Evolutionary conservation across 2,797 vertebrate species (phyloP).

Genomic region (Cheirogaleus major): DNA sequence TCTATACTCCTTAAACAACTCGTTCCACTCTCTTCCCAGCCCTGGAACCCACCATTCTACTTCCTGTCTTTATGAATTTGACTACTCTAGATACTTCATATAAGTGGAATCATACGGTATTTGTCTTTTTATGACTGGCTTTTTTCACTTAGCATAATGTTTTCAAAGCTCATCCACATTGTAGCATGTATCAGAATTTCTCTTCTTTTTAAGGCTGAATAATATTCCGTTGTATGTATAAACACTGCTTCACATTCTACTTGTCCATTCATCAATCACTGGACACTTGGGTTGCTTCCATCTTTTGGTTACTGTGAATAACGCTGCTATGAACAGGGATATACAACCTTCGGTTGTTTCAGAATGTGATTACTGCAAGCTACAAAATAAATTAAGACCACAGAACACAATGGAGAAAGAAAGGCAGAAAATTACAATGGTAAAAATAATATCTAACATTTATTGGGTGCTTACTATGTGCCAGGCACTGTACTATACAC

Average conservation of each 20-base stretch:
- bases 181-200: not conserved
- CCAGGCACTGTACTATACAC: not conserved
- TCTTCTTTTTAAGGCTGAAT: not conserved
- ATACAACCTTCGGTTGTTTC: not conserved
- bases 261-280: not conserved
- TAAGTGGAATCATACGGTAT: not conserved
- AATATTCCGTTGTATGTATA: not conserved
- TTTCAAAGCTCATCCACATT: not conserved
- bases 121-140: conserved; percentile 3
- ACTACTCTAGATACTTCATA: not conserved
- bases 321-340: not conserved
- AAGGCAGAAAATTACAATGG: conserved; percentile 21
- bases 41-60: not conserved
- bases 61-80: conserved; percentile 32
- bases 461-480: not conserved
- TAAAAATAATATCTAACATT: not conserved
- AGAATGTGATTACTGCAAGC: not conserved
- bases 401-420: not conserved
- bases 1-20: not conserved
- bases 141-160: not conserved
- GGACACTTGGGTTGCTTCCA: not conserved
- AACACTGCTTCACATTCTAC: not conserved
- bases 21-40: not conserved
- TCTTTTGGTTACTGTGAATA: conserved; percentile 2
- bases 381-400: not conserved